Conservation (phyloP, 2,888 invertebrate species). For the Mythimna vitellina region DNA sequence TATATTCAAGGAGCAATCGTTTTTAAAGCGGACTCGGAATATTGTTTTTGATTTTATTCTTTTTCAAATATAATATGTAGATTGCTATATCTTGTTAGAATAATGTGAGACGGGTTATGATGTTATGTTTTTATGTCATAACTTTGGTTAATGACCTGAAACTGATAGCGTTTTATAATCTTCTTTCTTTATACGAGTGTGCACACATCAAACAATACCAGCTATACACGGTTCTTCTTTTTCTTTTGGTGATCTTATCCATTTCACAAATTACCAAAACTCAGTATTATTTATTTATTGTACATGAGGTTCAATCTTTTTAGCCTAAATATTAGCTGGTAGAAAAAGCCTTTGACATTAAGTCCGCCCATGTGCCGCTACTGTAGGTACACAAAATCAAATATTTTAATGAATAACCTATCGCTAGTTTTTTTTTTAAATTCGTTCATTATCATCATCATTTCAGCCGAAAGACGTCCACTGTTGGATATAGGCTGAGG, state of each 20-base stretch:
- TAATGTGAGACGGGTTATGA: neutral
- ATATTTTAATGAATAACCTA: no score
- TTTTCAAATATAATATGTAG: neutral
- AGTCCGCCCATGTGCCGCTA: no score
- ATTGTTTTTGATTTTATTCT: constrained; percentile 42
- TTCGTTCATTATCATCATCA: no score
- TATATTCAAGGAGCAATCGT: constrained; percentile 46
- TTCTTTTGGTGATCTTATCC: neutral
- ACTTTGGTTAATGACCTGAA: neutral
- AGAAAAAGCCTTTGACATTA: no score
- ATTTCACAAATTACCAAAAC: neutral
- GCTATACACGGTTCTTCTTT: neutral
- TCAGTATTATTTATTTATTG: neutral
- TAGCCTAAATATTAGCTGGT: no score
- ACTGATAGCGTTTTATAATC: neutral
- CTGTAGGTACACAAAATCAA: no score
- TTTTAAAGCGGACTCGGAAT: constrained; percentile 46
- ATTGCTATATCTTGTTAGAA: neutral
- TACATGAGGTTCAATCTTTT: no score
- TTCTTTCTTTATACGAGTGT: neutral
- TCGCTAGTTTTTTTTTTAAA: neutral
- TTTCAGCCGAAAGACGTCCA: no score
- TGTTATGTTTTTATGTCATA: neutral
- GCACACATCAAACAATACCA: neutral
- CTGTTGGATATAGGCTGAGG: no score